Percentiles rank a stretch among this genome's conserved stretches.
These are phyloP conservation scores for Leptinotarsa juncta DNA, from an alignment of 2,888 invertebrate genomes.

Conservation along the genomic window DNA sequence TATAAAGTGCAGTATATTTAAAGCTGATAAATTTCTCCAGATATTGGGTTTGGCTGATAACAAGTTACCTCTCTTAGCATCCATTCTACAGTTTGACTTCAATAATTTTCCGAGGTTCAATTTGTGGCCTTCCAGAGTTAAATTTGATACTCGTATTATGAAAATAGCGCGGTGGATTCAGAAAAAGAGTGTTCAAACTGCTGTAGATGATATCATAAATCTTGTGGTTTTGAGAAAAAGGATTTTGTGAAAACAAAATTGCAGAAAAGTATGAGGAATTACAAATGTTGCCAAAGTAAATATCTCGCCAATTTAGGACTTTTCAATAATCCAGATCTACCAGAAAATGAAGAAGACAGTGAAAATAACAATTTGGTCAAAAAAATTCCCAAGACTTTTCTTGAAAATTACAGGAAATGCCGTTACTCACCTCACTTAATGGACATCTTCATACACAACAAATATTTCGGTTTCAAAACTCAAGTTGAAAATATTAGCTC, in stretches of 20 bases:
- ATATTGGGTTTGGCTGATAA: not conserved
- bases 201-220: not conserved
- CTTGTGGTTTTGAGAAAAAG: not conserved
- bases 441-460: not conserved
- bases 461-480: not conserved
- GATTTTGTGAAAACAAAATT: not conserved
- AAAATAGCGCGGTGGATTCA: not conserved
- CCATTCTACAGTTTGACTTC: not conserved
- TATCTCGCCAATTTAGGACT: not conserved
- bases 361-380: not conserved
- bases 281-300: not conserved
- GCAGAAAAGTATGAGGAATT: not conserved
- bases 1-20: not conserved
- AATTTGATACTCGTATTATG: not conserved
- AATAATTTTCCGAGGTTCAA: not conserved
- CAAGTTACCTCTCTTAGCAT: not conserved
- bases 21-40: not conserved
- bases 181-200: not conserved
- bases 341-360: slow-evolving; percentile 32
- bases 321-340: not conserved
- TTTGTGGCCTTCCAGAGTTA: not conserved
- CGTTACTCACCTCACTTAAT: not conserved
- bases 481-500: not conserved
- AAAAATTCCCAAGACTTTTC: not conserved
- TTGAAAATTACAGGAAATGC: not conserved